Evolutionary conservation across 2,888 invertebrate genomes (phyloP), one percentile per base, ranked within the genome.

Genomic region (Pinctada fucata): DNA sequence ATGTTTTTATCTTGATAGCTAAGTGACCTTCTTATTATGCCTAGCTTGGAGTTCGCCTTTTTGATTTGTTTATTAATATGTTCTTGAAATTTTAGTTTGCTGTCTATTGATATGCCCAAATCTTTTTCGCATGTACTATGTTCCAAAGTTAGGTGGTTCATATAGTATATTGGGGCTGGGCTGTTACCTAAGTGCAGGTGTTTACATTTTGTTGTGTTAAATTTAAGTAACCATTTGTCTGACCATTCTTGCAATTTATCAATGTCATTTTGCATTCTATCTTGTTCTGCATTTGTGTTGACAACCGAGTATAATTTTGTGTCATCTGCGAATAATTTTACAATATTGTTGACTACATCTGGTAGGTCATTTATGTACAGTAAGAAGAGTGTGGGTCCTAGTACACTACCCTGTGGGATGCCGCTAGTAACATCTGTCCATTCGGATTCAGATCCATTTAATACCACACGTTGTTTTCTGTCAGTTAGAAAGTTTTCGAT

Each of bases 351-450:
- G 5, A 52, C 58, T 52, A 52, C 10, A 52, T 52, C 58, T 8
- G 58, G 58, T 5, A 52, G 58, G 10, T 52, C 58, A 10, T 52
- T 52, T 5, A 52, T 52, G 10, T 8, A 52, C 6, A 52, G 31
- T 52, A 75, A 10, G 31, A 70, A 76, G 48, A 76, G 16, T 2
- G 63, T 51, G 10, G 70, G 70, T 3, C 70, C 76, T 8, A 70
- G 69, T 4, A 76, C 76, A n/a, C 69, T 70, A 10, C 76, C 76
- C 49, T 76, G 76, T 6, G 70, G 76, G 13, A 70, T 64, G 4
- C 76, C 70, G n/a, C 64, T 64, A 13, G 52, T 76, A 2, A 76
- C 76, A 48, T 71, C n/a, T 4, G n/a, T 6, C 66, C 71, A 71
- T 50, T 70, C 45, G 3, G 76, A 76, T 6, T 49, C 50, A 3